Base-by-base conservation (phyloP, 2,888 invertebrate genomes). In the Epistrophe eligans region DNA sequence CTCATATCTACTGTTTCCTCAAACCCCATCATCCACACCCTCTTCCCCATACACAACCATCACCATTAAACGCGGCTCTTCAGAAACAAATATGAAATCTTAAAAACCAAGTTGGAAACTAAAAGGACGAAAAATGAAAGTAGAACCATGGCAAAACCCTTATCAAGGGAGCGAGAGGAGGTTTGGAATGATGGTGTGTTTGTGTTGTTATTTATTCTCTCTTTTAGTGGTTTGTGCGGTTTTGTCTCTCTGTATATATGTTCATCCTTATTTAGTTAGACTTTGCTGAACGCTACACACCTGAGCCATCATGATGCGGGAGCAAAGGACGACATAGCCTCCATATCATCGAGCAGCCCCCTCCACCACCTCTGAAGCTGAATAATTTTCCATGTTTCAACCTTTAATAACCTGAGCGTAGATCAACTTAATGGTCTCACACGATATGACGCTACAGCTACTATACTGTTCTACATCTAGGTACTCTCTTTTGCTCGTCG, bases 371-470 rank as follows among this genome's bases (percentile, higher is more conserved):
- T 24, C 24, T 3, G 24, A 1, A 79, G 79, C 71, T 71, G 83
- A 83, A 87, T 79, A 79, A 79, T 82, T 79, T 87, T 79, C 45
- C 82, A 82, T 87, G 85, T 87, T 87, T 87, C 85, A 87, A 87
- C 83, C 83, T 87, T 87, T 87, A 87, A 87, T 83, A 87, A 87
- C 79, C 79, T 79, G 76, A 76, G 71, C 76, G 76, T 87, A 87
- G 87, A 83, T 87, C 79, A 87, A 87, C 79, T 83, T 87, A 87
- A 87, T 87, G 83, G 79, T 83, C 66, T 66, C 72, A 83, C 64
- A 79, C 79, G 76, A 87, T 24, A 24, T 83, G 79, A 83, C 70
- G 60, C 38, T 72, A 10, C 57, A 24, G 43, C 13, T 19, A 40
- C 40, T 40, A 4, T 13, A 35, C 35, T 32, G 32, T 32, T 24